A percentile compares a stretch with the other conserved stretches of the same genome.
Evolutionary conservation across 2,797 vertebrate species (phyloP).

Genomic region (Anguilla marmorata): DNA sequence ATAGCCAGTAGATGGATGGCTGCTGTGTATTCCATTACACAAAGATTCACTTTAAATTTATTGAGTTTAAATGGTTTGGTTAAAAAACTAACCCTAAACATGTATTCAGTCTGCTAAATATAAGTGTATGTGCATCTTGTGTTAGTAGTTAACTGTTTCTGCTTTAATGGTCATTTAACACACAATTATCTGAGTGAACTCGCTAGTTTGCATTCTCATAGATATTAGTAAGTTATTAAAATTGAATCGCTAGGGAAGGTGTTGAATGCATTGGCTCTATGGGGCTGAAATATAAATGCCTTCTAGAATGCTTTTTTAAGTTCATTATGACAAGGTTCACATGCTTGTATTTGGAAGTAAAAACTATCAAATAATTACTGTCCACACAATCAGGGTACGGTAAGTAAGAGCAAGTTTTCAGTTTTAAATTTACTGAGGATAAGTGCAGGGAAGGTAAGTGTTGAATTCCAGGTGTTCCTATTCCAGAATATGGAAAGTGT

Average conservation of each 20-base stretch:
- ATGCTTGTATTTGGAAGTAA: too few species aligned
- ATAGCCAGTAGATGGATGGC: constrained; percentile 8
- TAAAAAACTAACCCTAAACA: background rate
- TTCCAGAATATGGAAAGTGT: too few species aligned
- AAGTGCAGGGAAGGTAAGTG: too few species aligned
- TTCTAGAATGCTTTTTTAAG: too few species aligned
- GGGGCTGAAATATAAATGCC: too few species aligned
- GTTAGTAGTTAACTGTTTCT: background rate
- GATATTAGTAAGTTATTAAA: background rate
- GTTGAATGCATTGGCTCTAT: background rate
- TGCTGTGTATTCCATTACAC: background rate
- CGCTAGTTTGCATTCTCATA: background rate
- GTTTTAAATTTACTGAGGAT: too few species aligned
- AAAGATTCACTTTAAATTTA: background rate
- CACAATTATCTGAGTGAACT: background rate
- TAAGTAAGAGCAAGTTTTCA: too few species aligned
- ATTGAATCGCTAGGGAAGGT: background rate
- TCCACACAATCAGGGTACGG: too few species aligned
- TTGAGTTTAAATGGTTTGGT: constrained; percentile 6
- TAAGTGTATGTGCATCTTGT: background rate
- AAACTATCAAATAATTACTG: background rate
- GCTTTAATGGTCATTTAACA: background rate
- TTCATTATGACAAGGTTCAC: too few species aligned
- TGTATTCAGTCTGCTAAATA: background rate
- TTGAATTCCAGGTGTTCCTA: too few species aligned